Evolutionary conservation across 2,797 vertebrate genomes (phyloP), one percentile per base, ranked within the genome.

Genomic region (Sebastolobus alascanus): DNA sequence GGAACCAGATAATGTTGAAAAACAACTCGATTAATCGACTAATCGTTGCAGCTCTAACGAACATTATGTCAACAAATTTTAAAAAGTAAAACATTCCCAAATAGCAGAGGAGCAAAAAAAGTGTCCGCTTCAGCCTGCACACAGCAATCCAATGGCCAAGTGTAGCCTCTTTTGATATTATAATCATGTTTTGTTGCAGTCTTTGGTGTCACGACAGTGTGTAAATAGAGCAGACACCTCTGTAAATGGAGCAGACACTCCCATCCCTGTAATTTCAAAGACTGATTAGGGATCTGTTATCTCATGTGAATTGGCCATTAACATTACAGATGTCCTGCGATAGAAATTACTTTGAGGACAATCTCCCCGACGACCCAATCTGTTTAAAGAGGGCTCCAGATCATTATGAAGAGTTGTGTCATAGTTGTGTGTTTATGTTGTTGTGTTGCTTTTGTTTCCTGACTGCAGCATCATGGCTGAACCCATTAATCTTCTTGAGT

Each of bases 401-500:
- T 86, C 54, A 67, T 81, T 79, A 76, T 46, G 40, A 72, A 68
- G 65, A 59, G 65, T 52, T 54, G 60, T 31, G 63, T 71, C 70
- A 61, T 33, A 82, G 80, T 71, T 63, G 54, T 68, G 73, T 75
- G 31, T 73, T 77, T 72, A 61, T 60, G 67, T 60, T 68, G 70
- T 69, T 65, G 14, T 68, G 55, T 77, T 79, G 64, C 68, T 75
- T 75, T 52, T 84, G 77, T 90, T 85, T 79, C 70, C 73, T 64
- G 25, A 55, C 71, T 43, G 58, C 66, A 61, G 87, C 80, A 73
- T 81, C 79, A 60, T 29, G 60, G 69, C 70, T 85, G 79, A 67
- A 86, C 79, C 76, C 80, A 92, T 94, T 93, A 77, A 94, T 95
- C 92, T 93, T 91, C 75, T 70, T 35, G 79, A 85, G 83, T 68